Evolutionary conservation across 2,113 vertebrate species (phyloP).

Genomic region (Ammodytes marinus): DNA sequence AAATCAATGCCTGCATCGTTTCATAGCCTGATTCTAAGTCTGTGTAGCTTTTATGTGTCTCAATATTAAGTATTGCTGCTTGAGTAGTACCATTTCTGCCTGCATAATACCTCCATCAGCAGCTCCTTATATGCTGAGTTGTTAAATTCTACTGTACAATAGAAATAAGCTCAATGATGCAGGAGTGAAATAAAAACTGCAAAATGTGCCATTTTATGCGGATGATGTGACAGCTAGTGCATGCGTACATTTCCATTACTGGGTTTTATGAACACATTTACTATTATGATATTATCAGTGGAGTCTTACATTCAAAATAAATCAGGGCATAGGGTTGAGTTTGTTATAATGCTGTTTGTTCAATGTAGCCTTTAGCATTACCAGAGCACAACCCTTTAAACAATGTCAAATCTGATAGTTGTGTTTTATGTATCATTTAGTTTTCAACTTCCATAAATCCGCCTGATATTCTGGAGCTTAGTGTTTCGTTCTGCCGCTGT

Average conservation of each 20-base stretch:
- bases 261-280: conserved; percentile 35
- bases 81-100: neutral
- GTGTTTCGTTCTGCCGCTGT: neutral
- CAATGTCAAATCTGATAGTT: neutral
- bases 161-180: conserved; percentile 30
- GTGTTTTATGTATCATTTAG: neutral
- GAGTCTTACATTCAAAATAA: conserved; percentile 26
- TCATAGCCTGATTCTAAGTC: neutral
- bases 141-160: conserved; percentile 12
- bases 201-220: conserved; percentile 30
- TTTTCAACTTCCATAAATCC: neutral
- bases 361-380: neutral
- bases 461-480: neutral
- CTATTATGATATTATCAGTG: conserved; percentile 11
- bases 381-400: neutral
- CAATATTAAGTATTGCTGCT: neutral
- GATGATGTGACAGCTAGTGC: conserved; percentile 17
- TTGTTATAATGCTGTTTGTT: neutral
- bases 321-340: conserved; percentile 8
- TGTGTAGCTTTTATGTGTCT: conserved; percentile 32
- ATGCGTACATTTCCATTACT: conserved; percentile 13
- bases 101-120: conserved; percentile 41
- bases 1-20: conserved; percentile 18
- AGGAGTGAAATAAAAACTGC: conserved; percentile 35
- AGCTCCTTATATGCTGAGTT: conserved; percentile 38